phyloP scores from a whole-genome alignment of 2,888 invertebrate genomes.

The Drosophila neonasuta region DNA sequence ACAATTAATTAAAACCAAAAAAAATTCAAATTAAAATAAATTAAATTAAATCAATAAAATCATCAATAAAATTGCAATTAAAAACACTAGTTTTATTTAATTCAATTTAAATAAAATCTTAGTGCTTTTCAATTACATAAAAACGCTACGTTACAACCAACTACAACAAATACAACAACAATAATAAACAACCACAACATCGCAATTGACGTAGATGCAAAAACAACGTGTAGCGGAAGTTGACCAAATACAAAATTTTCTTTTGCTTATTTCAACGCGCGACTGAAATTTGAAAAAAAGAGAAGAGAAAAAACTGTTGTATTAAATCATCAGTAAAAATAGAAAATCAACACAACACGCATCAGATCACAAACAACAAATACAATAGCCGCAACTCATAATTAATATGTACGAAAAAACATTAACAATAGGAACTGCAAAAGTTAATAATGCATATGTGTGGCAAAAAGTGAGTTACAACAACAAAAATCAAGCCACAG shows the following conservation, averaged over 20 bases:
- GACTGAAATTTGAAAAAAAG: conserved; percentile 61
- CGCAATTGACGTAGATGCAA: conserved; percentile 42
- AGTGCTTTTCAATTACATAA: conserved; percentile 68
- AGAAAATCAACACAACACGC: conserved; percentile 57
- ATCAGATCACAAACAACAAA: conserved; percentile 51
- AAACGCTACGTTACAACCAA: conserved; percentile 30
- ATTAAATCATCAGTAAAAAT: conserved; percentile 73
- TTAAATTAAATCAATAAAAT: conserved; percentile 37
- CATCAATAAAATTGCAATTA: conserved; percentile 26
- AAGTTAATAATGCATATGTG: conserved; percentile 76
- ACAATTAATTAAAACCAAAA: conserved; percentile 24
- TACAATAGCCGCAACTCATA: conserved; percentile 37
- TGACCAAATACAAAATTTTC: conserved; percentile 48
- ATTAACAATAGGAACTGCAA: conserved; percentile 69
- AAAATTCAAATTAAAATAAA: conserved; percentile 37
- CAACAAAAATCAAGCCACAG: conserved; percentile 66
- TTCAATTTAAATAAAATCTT: conserved; percentile 67
- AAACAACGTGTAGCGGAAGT: conserved; percentile 53
- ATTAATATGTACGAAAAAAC: conserved; percentile 76
- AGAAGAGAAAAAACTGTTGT: conserved; percentile 41
- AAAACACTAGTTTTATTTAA: conserved; percentile 72
- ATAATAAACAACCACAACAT: conserved; percentile 32
- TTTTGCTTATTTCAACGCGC: conserved; percentile 57
- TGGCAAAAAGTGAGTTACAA: conserved; percentile 78
- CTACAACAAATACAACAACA: conserved; percentile 34